Evolutionary conservation across 2,113 vertebrate species (phyloP), one percentile per base, ranked within the genome.

Genomic region (Abramis brama): DNA sequence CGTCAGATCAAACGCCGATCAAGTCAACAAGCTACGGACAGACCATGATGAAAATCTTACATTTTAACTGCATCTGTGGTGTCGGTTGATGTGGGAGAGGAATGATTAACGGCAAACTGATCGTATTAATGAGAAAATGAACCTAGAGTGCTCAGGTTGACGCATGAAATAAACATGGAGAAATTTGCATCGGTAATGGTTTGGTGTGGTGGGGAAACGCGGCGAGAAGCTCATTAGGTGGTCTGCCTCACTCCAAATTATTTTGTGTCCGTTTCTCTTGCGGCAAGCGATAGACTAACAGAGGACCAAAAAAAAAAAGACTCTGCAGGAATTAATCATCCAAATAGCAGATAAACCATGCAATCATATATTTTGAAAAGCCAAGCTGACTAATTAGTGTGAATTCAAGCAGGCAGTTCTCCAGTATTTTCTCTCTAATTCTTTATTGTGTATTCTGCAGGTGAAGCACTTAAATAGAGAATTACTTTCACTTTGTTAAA

Each of bases 371-470:
- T 87, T 79, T 87, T 86, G 85, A 91, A 87, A 92, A 87, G 23
- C 3, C 64, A 43, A 89, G 90, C 90, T 81, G 60, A 57, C 43
- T 93, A 91, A 94, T 93, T 90, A 80, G 1, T 66, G 88, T 86
- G 92, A 92, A 87, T 91, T 92, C 88, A 88, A 92, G 87, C 87
- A 89, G 91, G 90, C 94, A 90, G 0, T 84, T 86, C n/a, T 62
- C 59, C 59, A 17, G 64, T 73, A 70, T 77, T 90, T 75, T 17
- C 83, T 88, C 89, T 82, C 3, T 88, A 82, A 87, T 0, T 78
- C 13, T n/a, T n/a, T 1, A 6, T 66, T 74, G 77, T 1, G 13
- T 45, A 76, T 68, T 45, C 36, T 62, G 36, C n/a, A 77, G 73
- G 82, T 84, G 84, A 87, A 86, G 57, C 55, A 36, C 77, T 80